Conservation (phyloP, 2,797 vertebrate species). For the Bovichtus variegatus region DNA sequence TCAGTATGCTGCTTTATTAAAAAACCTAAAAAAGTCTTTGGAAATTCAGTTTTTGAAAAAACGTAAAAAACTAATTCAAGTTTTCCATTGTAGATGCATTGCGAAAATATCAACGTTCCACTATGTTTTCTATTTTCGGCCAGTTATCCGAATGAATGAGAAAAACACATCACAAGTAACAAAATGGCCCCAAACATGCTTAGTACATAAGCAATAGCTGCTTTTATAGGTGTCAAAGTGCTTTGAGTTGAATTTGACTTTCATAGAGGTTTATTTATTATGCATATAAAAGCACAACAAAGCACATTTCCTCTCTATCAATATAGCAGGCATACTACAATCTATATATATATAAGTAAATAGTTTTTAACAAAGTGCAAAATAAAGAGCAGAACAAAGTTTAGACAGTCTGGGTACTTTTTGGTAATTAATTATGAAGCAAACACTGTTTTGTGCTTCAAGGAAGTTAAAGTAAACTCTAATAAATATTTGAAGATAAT, state of each 20-base stretch:
- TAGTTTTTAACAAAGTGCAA: neutral
- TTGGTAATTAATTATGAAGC: slow-evolving; percentile 1
- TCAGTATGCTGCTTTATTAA: neutral
- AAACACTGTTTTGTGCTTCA: neutral
- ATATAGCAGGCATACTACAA: neutral
- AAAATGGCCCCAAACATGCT: neutral
- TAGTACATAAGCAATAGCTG: neutral
- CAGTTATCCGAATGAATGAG: neutral
- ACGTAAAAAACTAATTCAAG: neutral
- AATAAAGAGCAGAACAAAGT: neutral
- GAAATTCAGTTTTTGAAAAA: neutral
- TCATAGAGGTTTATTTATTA: slow-evolving; percentile 4
- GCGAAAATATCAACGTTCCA: neutral
- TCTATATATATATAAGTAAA: neutral
- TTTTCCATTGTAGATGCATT: neutral
- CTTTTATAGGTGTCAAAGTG: neutral
- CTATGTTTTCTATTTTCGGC: neutral
- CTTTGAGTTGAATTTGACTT: slow-evolving; percentile 17
- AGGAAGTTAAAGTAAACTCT: neutral
- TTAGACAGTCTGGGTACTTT: neutral
- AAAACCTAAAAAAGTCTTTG: neutral
- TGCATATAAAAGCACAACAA: slow-evolving; percentile 3
- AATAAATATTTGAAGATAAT: neutral
- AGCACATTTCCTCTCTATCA: slow-evolving; percentile 13
- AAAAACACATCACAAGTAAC: slow-evolving; percentile 1